Base-by-base conservation (phyloP, 53 echinoderm and acorn worm species). In the Crossaster papposus region DNA sequence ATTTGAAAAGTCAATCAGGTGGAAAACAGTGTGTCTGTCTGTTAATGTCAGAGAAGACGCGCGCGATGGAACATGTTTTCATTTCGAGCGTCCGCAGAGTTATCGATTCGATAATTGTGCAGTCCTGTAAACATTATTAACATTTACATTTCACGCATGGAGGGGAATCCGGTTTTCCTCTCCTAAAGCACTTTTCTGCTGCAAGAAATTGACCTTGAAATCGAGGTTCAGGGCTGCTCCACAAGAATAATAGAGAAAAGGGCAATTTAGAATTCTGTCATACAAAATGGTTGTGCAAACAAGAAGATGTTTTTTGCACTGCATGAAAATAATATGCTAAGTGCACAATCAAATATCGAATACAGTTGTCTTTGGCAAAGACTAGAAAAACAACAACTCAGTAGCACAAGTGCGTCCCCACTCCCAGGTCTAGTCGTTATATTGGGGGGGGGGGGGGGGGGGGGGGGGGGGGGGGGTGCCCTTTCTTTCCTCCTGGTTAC, bases 171-270 rank as follows among this genome's bases (percentile, higher is more conserved):
- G 14, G 3, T 71, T 10, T n/a, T n/a, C n/a, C n/a, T n/a, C n/a
- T n/a, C n/a, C n/a, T n/a, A n/a, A n/a, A n/a, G n/a, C n/a, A n/a
- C n/a, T n/a, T n/a, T n/a, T n/a, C n/a, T n/a, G n/a, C n/a, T 35
- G 22, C 75, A 74, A 74, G 75, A 74, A 33, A 35, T 74, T 36
- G 75, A 2, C 75, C 75, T 74, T 74, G 75, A 74, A 34, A 34
- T 33, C 75, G 4, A 2, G 75, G 75, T 74, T 12, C 75, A 74
- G 34, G 30, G 36, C 15, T 14, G 28, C 44, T 5, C 44, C 44
- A 17, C 8, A 74, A 28, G 18, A 74, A 74, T 35, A 35, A 18
- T 17, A 36, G 34, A 22, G 28, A 28, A 33, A 20, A 5, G 33
- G 35, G 71, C 30, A 71, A 71, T 12, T 71, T 71, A 31, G 71